Evolutionary conservation across 2,797 vertebrate species (phyloP).

Genomic region (Chiroxiphia lanceolata): DNA sequence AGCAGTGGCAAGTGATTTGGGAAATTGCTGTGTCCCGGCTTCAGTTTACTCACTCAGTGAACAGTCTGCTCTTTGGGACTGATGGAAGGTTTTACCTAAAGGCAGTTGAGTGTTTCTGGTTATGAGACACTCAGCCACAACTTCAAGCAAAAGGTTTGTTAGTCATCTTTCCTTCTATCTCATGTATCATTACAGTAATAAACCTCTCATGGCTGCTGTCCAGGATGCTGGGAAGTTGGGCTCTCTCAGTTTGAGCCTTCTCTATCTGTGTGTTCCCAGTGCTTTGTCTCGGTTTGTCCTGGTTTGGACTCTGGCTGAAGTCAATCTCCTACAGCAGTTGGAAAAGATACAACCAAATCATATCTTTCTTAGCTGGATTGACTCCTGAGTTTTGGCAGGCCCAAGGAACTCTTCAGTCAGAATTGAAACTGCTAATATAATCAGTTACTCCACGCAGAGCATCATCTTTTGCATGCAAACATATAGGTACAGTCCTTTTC

Average conservation of each 20-base stretch:
- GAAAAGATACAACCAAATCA: background rate
- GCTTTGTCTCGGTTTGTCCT: background rate
- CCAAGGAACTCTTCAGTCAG: background rate
- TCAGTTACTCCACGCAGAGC: background rate
- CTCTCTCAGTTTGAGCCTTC: background rate
- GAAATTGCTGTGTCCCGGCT: background rate
- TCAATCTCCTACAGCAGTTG: background rate
- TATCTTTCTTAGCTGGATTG: background rate
- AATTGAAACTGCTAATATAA: background rate
- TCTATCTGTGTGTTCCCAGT: background rate
- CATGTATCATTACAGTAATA: background rate
- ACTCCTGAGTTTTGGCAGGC: background rate
- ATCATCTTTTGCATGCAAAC: background rate
- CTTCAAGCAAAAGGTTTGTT: slow-evolving; percentile 18
- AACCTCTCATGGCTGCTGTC: background rate
- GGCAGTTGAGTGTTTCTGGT: background rate
- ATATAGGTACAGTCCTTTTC: background rate
- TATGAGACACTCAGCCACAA: background rate
- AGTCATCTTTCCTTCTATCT: slow-evolving; percentile 40
- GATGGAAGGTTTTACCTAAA: slow-evolving; percentile 14
- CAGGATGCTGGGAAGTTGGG: background rate
- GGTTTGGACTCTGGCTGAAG: background rate
- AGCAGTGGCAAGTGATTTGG: background rate
- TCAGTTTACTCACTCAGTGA: background rate
- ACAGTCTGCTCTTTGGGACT: background rate